These are phyloP conservation scores for Mus caroli DNA, from an alignment of 2,797 vertebrate genomes.

Conservation along the genomic window DNA sequence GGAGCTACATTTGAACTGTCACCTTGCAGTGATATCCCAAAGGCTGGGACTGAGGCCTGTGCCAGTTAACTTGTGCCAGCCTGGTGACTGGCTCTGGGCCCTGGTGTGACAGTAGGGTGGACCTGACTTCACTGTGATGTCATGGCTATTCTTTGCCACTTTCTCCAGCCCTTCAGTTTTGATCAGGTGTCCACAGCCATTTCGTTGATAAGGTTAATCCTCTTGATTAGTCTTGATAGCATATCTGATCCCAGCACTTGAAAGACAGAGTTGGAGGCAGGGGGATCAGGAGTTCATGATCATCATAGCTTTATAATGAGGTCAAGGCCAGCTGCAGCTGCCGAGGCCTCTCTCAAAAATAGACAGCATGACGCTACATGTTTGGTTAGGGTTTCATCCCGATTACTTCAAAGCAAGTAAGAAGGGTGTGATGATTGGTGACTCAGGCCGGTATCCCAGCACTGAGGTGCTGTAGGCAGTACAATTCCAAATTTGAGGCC, in stretches of 20 bases:
- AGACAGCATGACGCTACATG: background rate
- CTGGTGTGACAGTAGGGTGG: background rate
- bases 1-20: background rate
- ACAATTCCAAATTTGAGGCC: background rate
- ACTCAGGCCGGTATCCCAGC: background rate
- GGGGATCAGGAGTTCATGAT: background rate
- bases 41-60: background rate
- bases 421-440: background rate
- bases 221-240: background rate
- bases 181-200: background rate
- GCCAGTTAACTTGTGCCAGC: background rate
- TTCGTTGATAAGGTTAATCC: background rate
- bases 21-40: background rate
- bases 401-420: background rate
- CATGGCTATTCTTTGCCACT: background rate
- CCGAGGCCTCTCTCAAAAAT: too few species aligned
- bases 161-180: background rate
- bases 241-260: background rate
- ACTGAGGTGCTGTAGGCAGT: background rate
- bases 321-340: background rate
- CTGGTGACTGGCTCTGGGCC: background rate
- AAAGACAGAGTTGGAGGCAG: background rate
- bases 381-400: background rate
- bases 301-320: background rate
- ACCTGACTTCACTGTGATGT: background rate